Evolutionary conservation across 2,113 vertebrate genomes (phyloP).

Genomic region (Sinocyclocheilus maitianheensis): DNA sequence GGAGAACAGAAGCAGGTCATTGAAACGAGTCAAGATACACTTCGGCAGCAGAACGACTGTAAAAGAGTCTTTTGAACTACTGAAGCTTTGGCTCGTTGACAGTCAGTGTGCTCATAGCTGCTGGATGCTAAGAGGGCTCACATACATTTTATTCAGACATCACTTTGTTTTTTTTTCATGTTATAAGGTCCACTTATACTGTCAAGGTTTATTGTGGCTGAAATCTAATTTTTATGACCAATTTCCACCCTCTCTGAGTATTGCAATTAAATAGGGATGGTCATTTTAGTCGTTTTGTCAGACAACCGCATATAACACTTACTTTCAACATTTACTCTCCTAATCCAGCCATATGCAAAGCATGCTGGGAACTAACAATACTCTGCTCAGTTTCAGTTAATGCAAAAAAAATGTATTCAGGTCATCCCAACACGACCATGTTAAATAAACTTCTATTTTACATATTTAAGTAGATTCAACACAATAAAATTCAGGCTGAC

Average conservation of each 20-base stretch:
- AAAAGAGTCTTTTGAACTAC: neutral
- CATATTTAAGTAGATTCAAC: neutral
- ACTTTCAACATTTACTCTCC: neutral
- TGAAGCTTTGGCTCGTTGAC: neutral
- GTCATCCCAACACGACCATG: neutral
- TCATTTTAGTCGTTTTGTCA: neutral
- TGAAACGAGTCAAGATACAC: neutral
- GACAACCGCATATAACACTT: neutral
- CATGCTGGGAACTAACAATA: neutral
- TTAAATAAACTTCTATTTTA: neutral
- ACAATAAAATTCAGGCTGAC: neutral
- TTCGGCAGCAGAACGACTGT: neutral
- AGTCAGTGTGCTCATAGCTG: neutral
- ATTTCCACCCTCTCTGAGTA: neutral
- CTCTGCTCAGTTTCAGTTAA: neutral
- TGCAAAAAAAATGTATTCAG: neutral
- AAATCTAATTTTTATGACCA: neutral
- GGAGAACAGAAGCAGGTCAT: constrained; percentile 48
- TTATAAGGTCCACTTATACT: neutral
- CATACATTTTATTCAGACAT: neutral
- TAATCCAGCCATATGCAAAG: neutral
- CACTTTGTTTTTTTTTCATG: neutral
- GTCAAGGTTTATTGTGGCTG: neutral
- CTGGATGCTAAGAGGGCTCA: neutral
- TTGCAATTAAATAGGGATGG: neutral